Conservation (phyloP, 2,113 vertebrate species). For the Neogobius melanostomus region DNA sequence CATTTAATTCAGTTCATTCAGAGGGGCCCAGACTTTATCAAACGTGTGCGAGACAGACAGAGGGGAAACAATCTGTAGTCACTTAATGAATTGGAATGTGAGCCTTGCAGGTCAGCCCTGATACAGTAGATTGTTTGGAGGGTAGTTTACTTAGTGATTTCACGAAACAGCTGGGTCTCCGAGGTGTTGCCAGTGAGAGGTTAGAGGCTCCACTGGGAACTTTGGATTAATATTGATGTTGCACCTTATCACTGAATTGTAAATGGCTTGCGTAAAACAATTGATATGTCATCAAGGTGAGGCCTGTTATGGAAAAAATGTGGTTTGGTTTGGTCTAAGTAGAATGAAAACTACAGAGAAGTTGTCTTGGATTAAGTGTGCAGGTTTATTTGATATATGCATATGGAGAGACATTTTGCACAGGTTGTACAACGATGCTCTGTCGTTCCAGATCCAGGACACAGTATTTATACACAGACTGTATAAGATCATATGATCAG, state of each 20-base stretch:
- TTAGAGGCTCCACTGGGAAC: not conserved
- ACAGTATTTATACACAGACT: too few species aligned
- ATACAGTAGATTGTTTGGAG: conserved; percentile 28
- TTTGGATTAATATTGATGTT: not conserved
- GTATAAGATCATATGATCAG: too few species aligned
- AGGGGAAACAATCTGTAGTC: conserved; percentile 26
- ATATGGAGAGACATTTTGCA: too few species aligned
- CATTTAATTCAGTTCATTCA: not conserved
- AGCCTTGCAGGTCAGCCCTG: conserved; percentile 15
- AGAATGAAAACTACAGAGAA: too few species aligned
- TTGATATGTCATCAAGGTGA: too few species aligned
- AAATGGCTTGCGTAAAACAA: too few species aligned
- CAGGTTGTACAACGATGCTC: too few species aligned
- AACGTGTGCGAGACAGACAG: conserved; percentile 9
- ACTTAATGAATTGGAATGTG: conserved; percentile 40
- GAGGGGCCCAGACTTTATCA: not conserved
- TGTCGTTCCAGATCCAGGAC: too few species aligned
- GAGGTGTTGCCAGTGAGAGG: not conserved
- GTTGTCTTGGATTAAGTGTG: too few species aligned
- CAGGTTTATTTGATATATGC: too few species aligned
- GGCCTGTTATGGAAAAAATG: too few species aligned
- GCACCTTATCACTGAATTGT: not conserved
- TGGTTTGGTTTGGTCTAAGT: too few species aligned
- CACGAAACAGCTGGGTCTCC: conserved; percentile 27
- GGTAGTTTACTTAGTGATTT: conserved; percentile 9